Conservation (phyloP, 2,797 vertebrate species). For the Pipistrellus pygmaeus region DNA sequence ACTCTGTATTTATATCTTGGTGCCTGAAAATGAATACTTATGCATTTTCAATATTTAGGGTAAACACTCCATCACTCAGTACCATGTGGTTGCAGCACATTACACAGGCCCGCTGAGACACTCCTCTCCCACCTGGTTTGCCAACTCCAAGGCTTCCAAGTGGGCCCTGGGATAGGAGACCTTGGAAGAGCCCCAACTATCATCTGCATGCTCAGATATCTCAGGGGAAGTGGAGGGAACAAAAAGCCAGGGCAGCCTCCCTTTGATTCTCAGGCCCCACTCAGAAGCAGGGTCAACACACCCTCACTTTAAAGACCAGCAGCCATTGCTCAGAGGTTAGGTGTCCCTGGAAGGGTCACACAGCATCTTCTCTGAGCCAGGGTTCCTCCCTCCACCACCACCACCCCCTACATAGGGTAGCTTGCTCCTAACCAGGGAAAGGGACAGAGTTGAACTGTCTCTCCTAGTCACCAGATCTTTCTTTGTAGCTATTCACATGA, state of each 20-base stretch:
- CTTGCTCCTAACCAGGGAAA: neutral
- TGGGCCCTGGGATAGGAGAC: neutral
- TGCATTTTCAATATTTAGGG: conserved; percentile 54
- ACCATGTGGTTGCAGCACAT: rapidly evolving
- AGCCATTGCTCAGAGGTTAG: neutral
- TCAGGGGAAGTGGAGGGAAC: neutral
- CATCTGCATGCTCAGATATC: neutral
- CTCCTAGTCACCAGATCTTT: neutral
- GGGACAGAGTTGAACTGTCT: neutral
- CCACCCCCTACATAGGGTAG: too few relatives aligned
- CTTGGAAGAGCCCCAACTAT: neutral
- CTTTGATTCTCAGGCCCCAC: neutral
- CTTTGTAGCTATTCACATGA: neutral
- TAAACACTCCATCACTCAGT: neutral
- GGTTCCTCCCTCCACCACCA: neutral
- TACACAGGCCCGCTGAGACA: neutral
- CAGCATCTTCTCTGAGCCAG: neutral
- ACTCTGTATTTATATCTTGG: conserved; percentile 73
- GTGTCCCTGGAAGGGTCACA: neutral
- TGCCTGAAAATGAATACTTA: conserved; percentile 80
- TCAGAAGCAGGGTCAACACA: neutral
- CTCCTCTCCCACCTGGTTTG: neutral
- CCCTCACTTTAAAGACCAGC: neutral
- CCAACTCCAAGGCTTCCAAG: neutral
- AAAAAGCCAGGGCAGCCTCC: neutral